Evolutionary conservation across 2,113 vertebrate species (phyloP), one percentile per base, ranked within the genome.

Genomic region (Melozone crissalis): DNA sequence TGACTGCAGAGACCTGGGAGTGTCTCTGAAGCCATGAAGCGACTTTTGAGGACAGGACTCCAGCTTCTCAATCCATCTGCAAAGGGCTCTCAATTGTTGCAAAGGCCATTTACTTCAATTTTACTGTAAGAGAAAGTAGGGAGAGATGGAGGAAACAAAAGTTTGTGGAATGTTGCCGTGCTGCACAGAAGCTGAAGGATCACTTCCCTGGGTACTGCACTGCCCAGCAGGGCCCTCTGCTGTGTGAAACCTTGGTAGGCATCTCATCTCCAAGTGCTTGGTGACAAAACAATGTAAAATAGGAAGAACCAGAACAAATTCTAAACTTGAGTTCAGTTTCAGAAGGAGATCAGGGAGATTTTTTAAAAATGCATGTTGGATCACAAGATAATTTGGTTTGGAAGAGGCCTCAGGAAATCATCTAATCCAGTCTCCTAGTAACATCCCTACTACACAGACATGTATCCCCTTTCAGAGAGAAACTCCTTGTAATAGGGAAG

Each of bases 111-210:
- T 79, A 72, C 16, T 80, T 80, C 47, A 66, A 4, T 63, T 79
- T 72, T 85, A 7, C 44, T 54, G 0, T 18, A 61, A 24, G 16
- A 75, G 15, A 82, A 81, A 37, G 8, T 4, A 30, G 20, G 15
- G 33, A 41, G 17, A 41, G 31, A 30, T 7, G 10, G 37, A 87
- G n/a, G 54, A 72, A 82, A 67, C 2, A 16, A 61, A 84, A 78
- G 4, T 1, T 44, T 84, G 67, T 19, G 74, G 62, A 68, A 63
- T 1, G 0, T 51, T 51, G 30, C 12, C 0, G 1, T 33, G 23
- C 30, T 87, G 37, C 39, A 39, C 13, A 67, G 73, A 47, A 16
- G 43, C 23, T 71, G 26, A 54, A 63, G 51, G 21, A 54, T 47
- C 28, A 18, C 16, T 57, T 79, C 15, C 30, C 16, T 2, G 2